A percentile compares a stretch with the other conserved stretches of the same genome.
Evolutionary conservation across 2,797 vertebrate species (phyloP).

Genomic region (Cygnus olor): DNA sequence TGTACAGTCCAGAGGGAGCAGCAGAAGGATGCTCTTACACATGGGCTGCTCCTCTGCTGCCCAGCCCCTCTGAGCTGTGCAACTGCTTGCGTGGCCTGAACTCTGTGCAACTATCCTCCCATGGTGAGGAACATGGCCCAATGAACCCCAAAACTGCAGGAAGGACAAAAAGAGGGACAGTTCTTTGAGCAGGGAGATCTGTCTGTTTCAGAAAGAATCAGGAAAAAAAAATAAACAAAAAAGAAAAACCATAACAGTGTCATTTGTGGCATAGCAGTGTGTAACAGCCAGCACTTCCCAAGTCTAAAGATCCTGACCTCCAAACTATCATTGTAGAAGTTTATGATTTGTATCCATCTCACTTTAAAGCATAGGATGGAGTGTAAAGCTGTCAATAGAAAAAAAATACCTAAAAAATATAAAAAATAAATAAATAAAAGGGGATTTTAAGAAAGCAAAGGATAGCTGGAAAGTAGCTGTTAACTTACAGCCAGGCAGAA

Average conservation of each 20-base stretch:
- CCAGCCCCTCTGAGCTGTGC: fast-evolving
- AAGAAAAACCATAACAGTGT: too few species aligned
- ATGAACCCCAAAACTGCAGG: not conserved
- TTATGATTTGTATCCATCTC: not conserved
- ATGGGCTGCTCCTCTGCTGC: fast-evolving
- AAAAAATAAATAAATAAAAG: too few species aligned
- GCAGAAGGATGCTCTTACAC: fast-evolving
- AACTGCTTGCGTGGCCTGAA: not conserved
- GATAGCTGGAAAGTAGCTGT: not conserved
- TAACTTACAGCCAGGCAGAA: not conserved
- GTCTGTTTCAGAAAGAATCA: not conserved
- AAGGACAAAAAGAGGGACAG: not conserved
- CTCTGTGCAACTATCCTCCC: not conserved
- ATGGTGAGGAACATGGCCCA: not conserved
- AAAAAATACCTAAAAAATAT: not conserved
- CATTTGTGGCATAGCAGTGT: not conserved
- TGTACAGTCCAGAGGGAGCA: not conserved
- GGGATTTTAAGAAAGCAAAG: not conserved
- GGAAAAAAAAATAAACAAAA: not conserved
- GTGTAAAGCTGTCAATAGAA: not conserved
- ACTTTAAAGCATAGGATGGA: not conserved
- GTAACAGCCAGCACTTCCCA: not conserved
- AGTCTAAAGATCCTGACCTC: not conserved
- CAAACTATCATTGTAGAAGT: not conserved
- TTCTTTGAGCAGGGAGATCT: not conserved